These are phyloP conservation scores for Amphiura filiformis DNA, from an alignment of 35 echinoderm and acorn worm genomes.

Conservation along the genomic window DNA sequence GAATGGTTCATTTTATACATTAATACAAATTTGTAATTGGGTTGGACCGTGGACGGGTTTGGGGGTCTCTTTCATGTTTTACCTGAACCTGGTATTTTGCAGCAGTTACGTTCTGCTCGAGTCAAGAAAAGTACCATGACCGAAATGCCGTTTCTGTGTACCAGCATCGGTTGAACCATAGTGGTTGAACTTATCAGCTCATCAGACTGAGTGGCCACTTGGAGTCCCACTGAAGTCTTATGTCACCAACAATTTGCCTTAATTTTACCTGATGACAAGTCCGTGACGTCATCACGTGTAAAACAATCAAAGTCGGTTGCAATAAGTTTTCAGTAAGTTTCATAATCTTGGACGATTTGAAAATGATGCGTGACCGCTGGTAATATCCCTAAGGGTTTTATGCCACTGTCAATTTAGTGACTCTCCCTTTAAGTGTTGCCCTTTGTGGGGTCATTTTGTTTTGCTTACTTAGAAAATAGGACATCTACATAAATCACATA, in stretches of 20 bases:
- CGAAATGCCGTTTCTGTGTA: slow-evolving; percentile 8
- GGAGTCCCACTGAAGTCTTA: not conserved
- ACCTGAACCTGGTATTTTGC: too few relatives aligned
- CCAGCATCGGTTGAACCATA: not conserved
- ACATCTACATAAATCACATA: too few relatives aligned
- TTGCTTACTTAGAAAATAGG: too few relatives aligned
- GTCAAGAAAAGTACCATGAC: not conserved
- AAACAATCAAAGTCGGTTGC: slow-evolving; percentile 10
- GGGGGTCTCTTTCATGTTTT: too few relatives aligned
- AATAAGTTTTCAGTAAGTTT: slow-evolving; percentile 12
- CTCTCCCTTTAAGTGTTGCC: not conserved
- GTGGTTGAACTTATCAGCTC: not conserved
- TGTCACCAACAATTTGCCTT: not conserved
- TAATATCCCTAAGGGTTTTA: not conserved
- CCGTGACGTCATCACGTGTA: not conserved
- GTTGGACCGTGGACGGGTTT: too few relatives aligned
- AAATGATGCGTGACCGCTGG: slow-evolving; percentile 5
- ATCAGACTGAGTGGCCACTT: not conserved
- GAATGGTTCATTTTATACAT: too few relatives aligned
- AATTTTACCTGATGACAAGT: not conserved
- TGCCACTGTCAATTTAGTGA: not conserved
- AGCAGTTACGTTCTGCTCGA: too few relatives aligned
- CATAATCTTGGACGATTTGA: slow-evolving; percentile 1
- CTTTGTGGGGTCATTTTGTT: too few relatives aligned
- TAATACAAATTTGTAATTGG: too few relatives aligned